Percentiles rank a stretch among this genome's conserved stretches.
These are phyloP conservation scores for Nemapogon koenigi DNA, from an alignment of 2,888 invertebrate genomes.

Conservation along the genomic window DNA sequence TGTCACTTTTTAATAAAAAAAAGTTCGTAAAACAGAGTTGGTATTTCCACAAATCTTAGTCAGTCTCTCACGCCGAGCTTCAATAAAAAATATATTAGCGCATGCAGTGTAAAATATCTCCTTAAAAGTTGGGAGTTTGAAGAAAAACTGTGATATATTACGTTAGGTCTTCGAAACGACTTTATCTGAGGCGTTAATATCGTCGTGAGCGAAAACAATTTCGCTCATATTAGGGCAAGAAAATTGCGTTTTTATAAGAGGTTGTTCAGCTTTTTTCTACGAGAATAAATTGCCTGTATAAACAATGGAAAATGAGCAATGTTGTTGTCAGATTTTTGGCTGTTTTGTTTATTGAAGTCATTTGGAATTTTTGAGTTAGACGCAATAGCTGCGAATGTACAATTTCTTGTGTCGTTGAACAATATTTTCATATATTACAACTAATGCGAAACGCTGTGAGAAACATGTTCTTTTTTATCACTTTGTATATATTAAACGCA, in stretches of 20 bases:
- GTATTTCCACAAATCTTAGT: no score
- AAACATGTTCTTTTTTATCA: no score
- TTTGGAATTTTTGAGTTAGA: constrained; percentile 10
- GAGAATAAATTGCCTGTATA: constrained; percentile 20
- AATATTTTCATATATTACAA: no score
- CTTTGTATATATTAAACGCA: no score
- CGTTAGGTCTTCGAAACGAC: constrained; percentile 16
- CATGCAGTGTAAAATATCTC: background rate
- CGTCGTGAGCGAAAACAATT: constrained; percentile 29
- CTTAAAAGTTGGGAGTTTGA: constrained; percentile 10
- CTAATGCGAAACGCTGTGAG: no score
- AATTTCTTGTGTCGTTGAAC: no score
- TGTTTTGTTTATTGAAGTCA: constrained; percentile 16
- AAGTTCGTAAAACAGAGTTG: no score
- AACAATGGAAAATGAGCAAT: constrained; percentile 17
- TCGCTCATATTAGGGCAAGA: constrained; percentile 28
- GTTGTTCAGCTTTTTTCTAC: constrained; percentile 19
- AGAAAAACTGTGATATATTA: constrained; percentile 18
- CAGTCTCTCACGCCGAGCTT: background rate
- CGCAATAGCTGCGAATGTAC: no score
- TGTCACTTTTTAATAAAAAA: no score
- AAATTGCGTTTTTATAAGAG: constrained; percentile 25
- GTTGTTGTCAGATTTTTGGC: constrained; percentile 14
- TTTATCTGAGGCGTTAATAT: constrained; percentile 25
- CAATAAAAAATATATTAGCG: background rate